Conservation (phyloP, 2,888 invertebrate species). For the Amphimallon solstitiale region DNA sequence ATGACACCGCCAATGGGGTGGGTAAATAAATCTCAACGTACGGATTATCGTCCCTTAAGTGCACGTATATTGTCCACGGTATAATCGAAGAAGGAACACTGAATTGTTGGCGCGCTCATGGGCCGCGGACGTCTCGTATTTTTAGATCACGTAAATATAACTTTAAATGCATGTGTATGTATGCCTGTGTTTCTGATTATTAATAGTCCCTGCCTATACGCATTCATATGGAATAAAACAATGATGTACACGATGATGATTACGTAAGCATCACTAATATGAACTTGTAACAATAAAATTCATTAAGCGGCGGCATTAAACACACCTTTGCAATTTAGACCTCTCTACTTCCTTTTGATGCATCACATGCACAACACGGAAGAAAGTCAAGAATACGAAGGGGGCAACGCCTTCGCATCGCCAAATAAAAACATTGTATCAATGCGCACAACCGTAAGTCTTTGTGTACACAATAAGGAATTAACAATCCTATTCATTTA, state of each 20-base stretch:
- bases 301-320: slow-evolving; percentile 6
- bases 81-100: slow-evolving; percentile 34
- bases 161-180: slow-evolving; percentile 37
- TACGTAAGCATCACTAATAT: slow-evolving; percentile 37
- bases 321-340: slow-evolving; percentile 35
- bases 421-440: too few species aligned
- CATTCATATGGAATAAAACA: slow-evolving; percentile 38
- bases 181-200: slow-evolving; percentile 34
- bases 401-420: too few species aligned
- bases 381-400: not conserved
- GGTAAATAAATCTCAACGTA: slow-evolving; percentile 12
- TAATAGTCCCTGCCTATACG: slow-evolving; percentile 36
- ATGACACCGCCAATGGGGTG: not conserved
- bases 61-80: slow-evolving; percentile 19
- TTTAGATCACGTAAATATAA: slow-evolving; percentile 42
- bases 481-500: too few species aligned
- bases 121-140: slow-evolving; percentile 35
- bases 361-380: slow-evolving; percentile 10
- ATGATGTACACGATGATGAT: slow-evolving; percentile 36
- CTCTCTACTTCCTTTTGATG: slow-evolving; percentile 20
- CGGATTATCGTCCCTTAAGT: slow-evolving; percentile 1
- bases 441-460: too few species aligned
- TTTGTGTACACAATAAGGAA: too few species aligned
- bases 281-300: slow-evolving; percentile 15
- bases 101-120: slow-evolving; percentile 34